Percentiles rank a stretch among this genome's conserved stretches.
phyloP scores from a whole-genome alignment of 37 sponge, comb jelly and placozoan genomes.

The Geodia barretti region DNA sequence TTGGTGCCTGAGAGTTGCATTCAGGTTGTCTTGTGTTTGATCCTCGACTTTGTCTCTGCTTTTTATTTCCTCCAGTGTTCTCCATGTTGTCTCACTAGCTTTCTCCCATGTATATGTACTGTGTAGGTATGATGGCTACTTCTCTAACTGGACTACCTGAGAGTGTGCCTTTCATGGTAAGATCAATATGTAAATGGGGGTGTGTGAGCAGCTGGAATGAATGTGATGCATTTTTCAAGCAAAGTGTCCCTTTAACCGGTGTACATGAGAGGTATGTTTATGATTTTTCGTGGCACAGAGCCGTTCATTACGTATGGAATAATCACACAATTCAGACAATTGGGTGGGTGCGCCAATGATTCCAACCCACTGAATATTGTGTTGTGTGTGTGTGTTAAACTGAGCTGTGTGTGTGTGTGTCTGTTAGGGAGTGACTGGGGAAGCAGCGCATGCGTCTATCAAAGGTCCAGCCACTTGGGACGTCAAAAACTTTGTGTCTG shows the following conservation, averaged over 20 bases:
- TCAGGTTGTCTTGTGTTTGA: no score
- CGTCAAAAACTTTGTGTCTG: constrained; percentile 70
- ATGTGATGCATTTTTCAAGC: background rate
- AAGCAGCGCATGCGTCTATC: constrained; percentile 32
- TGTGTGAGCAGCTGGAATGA: no score
- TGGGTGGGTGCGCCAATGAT: no score
- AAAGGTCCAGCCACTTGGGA: constrained; percentile 85
- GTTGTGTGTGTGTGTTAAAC: background rate
- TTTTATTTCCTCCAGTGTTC: no score
- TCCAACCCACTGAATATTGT: background rate
- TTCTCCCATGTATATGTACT: background rate
- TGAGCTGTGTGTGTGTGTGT: no score
- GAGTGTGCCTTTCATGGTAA: constrained; percentile 69
- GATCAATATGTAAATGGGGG: background rate
- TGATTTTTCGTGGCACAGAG: background rate
- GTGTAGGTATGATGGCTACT: constrained; percentile 81
- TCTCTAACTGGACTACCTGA: constrained; percentile 64
- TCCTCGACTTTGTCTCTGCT: no score
- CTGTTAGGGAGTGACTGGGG: constrained; percentile 48
- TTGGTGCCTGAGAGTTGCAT: no score
- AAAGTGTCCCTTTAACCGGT: background rate
- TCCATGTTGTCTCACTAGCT: no score
- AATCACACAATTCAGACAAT: no score
- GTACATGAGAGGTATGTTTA: background rate
- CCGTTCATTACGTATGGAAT: background rate